These are phyloP conservation scores for Leucozona laternaria DNA, from an alignment of 2,888 invertebrate species.

Conservation along the genomic window DNA sequence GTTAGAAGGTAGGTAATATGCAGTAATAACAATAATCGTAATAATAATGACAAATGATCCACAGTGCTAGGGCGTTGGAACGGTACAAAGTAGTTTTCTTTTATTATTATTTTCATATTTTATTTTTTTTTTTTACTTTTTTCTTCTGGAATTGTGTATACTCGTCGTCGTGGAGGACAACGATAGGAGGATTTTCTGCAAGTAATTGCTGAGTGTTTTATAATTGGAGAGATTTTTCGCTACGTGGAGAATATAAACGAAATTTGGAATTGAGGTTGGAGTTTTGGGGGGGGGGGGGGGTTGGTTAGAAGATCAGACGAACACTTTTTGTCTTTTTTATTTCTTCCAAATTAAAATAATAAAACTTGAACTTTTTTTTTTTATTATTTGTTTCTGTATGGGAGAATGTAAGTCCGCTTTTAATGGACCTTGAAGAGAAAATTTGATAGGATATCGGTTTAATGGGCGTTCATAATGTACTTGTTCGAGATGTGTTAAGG, in stretches of 20 bases:
- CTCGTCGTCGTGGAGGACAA: background rate
- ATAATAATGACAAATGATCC: constrained; percentile 75
- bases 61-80: constrained; percentile 64
- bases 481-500: constrained; percentile 9
- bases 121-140: background rate
- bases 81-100: constrained; percentile 58
- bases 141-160: constrained; percentile 25
- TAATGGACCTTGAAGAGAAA: constrained; percentile 4
- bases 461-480: constrained; percentile 20
- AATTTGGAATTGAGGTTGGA: background rate
- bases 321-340: background rate
- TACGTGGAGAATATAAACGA: constrained; percentile 49
- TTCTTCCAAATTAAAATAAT: constrained; percentile 17
- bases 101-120: constrained; percentile 72
- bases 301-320: background rate
- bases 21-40: constrained; percentile 75
- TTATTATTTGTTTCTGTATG: background rate
- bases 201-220: constrained; percentile 72
- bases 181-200: constrained; percentile 60
- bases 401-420: background rate
- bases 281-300: background rate
- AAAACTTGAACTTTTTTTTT: constrained; percentile 11
- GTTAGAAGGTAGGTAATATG: constrained; percentile 19
- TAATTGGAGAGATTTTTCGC: constrained; percentile 66
- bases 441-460: constrained; percentile 13